Base-by-base conservation (phyloP, 2,797 vertebrate species). In the Nyctibius grandis region DNA sequence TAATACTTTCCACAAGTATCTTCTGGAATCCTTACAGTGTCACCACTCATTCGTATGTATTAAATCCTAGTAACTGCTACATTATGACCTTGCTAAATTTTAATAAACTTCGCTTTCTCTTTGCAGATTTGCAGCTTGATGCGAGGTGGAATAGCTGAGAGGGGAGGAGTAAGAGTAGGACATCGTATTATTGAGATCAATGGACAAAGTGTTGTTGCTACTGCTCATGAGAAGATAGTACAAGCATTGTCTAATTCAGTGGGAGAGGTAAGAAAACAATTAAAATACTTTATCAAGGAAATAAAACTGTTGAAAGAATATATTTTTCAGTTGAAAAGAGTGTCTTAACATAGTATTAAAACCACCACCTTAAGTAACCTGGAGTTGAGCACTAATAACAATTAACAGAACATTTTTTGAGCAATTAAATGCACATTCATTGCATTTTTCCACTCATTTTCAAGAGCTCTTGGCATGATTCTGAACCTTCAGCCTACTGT, bases 151-250 rank as follows among this genome's bases (percentile, higher is more conserved):
- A 99, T 99, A 36, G 99, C 99, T 0, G 99, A 99, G 98, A 98
- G 99, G 95, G 99, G 99, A 1, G 99, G 99, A 0, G 99, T 99
- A 12, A 98, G 99, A 1, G 99, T 99, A 12, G 99, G 99, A 74
- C 99, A 99, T 95, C 98, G 99, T 36, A 99, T 99, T 87, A 99
- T 99, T 28, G 99, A 99, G 98, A 99, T 99, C 98, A 99, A 99
- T 1, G 98, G 99, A 50, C 99, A 99, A 97, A 99, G 99, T 1
- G 99, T 99, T 31, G 99, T 99, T 93, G 99, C 99, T 44, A 99
- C 99, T 1, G 99, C 99, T 50, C 99, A 99, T 1, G 99, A 99
- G 98, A 99, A 99, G 98, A 99, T 99, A 15, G 99, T 99, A 56
- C 99, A 99, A 95, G 99, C 99, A 11, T 94, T 99, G 93, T 99